Conservation (phyloP, 2,888 invertebrate species). For the Stenoptilia bipunctidactyla region DNA sequence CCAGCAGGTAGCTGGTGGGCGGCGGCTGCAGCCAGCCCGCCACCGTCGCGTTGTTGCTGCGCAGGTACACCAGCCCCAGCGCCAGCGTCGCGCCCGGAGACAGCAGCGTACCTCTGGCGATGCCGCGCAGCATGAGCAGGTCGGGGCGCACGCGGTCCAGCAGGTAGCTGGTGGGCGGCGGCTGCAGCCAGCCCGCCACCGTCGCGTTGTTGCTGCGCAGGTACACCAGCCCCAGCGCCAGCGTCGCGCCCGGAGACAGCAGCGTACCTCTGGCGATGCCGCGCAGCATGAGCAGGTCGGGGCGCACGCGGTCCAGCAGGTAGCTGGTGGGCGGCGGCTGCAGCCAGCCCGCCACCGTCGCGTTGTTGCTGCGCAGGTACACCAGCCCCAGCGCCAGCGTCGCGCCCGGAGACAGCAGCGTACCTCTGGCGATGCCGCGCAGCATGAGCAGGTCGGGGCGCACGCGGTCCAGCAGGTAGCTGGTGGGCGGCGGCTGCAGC, state of each 20-base stretch:
- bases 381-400: slow-evolving; percentile 94
- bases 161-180: slow-evolving; percentile 90
- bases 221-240: slow-evolving; percentile 95
- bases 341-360: slow-evolving; percentile 92
- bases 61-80: slow-evolving; percentile 92
- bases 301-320: slow-evolving; percentile 90
- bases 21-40: slow-evolving; percentile 94
- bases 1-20: slow-evolving; percentile 89
- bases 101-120: slow-evolving; percentile 86
- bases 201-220: slow-evolving; percentile 86
- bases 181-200: slow-evolving; percentile 91
- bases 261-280: slow-evolving; percentile 84
- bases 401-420: too few relatives aligned
- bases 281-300: slow-evolving; percentile 89
- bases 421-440: slow-evolving; percentile 83
- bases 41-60: slow-evolving; percentile 85
- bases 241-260: too few relatives aligned
- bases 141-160: slow-evolving; percentile 94
- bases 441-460: slow-evolving; percentile 91
- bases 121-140: slow-evolving; percentile 84
- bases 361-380: slow-evolving; percentile 87
- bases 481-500: slow-evolving; percentile 91
- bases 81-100: slow-evolving; percentile 96
- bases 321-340: slow-evolving; percentile 90
- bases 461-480: slow-evolving; percentile 91